Evolutionary conservation across 2,888 invertebrate species (phyloP).

Genomic region (Melieria omissa): DNA sequence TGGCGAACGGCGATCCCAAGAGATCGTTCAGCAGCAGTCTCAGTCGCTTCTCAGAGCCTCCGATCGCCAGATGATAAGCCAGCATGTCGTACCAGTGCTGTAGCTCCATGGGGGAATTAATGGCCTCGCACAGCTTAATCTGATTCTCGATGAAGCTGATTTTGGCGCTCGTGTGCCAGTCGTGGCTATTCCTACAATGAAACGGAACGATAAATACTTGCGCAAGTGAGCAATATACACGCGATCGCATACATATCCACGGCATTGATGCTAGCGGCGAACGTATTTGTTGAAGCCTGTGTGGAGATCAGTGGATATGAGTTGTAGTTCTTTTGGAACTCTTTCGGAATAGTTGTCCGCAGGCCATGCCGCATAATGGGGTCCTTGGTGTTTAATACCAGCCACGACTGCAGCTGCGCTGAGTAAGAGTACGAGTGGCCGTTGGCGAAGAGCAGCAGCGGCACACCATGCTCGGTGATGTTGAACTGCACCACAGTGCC

Average conservation of each 20-base stretch:
- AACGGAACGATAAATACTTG: constrained; percentile 5
- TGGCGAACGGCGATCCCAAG: constrained; percentile 45
- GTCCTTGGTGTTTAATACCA: constrained; percentile 70
- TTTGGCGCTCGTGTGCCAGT: constrained; percentile 65
- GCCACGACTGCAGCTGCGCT: constrained; percentile 79
- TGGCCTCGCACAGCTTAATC: constrained; percentile 63
- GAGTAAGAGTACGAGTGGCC: constrained; percentile 88
- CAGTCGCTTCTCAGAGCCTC: constrained; percentile 62
- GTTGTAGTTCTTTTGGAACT: constrained; percentile 60
- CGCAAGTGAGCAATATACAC: constrained; percentile 13
- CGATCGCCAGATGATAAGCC: constrained; percentile 61
- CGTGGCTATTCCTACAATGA: constrained; percentile 55
- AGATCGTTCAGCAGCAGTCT: constrained; percentile 63
- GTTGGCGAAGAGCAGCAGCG: constrained; percentile 85
- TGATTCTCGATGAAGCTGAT: constrained; percentile 66
- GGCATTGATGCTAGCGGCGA: constrained; percentile 51
- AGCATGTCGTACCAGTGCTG: constrained; percentile 66
- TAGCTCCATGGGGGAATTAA: constrained; percentile 63
- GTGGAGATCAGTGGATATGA: constrained; percentile 63
- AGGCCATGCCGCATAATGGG: constrained; percentile 69
- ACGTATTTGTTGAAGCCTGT: constrained; percentile 61
- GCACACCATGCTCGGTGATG: constrained; percentile 78
- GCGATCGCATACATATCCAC: constrained; percentile 51
- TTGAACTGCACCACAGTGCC: constrained; percentile 72
- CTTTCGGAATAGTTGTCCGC: constrained; percentile 64